Evolutionary conservation across 2,888 invertebrate species (phyloP).

Genomic region (Meandrusa payeni): DNA sequence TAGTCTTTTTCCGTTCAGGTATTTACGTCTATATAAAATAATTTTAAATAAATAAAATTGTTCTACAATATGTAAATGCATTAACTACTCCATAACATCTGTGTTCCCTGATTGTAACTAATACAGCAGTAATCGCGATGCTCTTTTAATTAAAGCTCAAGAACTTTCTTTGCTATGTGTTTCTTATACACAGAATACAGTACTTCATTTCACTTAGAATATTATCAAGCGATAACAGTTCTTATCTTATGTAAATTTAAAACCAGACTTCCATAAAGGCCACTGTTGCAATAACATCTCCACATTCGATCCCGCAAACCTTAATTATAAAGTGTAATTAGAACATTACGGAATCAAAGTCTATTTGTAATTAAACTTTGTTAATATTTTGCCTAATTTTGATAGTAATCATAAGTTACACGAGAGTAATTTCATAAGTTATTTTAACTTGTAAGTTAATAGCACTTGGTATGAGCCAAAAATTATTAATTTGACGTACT

Average conservation of each 20-base stretch:
- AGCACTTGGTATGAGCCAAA: not conserved
- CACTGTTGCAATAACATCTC: conserved; percentile 8
- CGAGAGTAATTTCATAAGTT: conserved; percentile 11
- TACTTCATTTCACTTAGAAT: conserved; percentile 34
- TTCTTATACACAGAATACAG: conserved; percentile 34
- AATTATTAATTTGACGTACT: not conserved
- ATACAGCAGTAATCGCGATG: conserved; percentile 63
- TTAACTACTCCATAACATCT: conserved; percentile 7
- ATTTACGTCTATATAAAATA: too few relatives aligned
- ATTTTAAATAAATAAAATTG: conserved; percentile 1
- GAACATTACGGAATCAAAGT: conserved; percentile 20
- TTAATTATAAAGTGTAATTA: conserved; percentile 24
- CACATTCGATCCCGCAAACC: conserved; percentile 15
- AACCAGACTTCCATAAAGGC: not conserved
- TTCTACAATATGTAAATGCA: not conserved
- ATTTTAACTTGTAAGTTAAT: conserved; percentile 3
- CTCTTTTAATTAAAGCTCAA: conserved; percentile 64
- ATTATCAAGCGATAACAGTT: conserved; percentile 9
- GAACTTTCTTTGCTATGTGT: conserved; percentile 53
- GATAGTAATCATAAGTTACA: conserved; percentile 14
- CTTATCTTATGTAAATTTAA: not conserved
- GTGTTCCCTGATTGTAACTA: conserved; percentile 53
- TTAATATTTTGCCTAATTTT: conserved; percentile 16
- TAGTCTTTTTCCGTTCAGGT: too few relatives aligned
- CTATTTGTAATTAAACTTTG: conserved; percentile 18